A percentile compares a stretch with the other conserved stretches of the same genome.
Conservation (phyloP, 2,888 invertebrate genomes). For the Mimachlamys varia region DNA sequence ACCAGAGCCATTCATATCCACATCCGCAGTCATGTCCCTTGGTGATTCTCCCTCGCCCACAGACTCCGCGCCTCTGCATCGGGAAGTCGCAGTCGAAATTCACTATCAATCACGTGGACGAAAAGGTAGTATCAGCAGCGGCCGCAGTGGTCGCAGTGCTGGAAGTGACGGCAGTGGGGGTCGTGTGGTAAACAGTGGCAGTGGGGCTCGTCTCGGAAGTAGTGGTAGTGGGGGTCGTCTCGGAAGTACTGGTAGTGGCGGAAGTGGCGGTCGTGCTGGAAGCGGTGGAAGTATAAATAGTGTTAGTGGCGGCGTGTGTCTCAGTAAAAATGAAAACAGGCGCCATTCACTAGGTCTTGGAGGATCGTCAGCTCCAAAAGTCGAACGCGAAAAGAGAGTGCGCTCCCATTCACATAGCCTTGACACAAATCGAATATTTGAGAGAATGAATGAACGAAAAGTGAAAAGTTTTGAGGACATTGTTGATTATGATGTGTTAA, state of each 20-base stretch:
- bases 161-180: constrained; percentile 36
- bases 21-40: constrained; percentile 17
- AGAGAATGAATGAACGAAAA: constrained; percentile 53
- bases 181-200: constrained; percentile 52
- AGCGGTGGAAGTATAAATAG: background rate
- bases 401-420: constrained; percentile 63
- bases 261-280: background rate
- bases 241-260: constrained; percentile 31
- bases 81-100: constrained; percentile 62
- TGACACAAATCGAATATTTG: constrained; percentile 49
- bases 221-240: background rate
- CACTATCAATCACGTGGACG: constrained; percentile 44
- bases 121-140: constrained; percentile 30
- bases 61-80: constrained; percentile 49
- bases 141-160: background rate
- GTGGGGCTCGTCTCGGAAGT: constrained; percentile 42
- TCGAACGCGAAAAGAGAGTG: constrained; percentile 28
- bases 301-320: background rate
- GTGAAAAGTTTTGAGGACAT: constrained; percentile 76
- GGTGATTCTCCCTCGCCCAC: constrained; percentile 58
- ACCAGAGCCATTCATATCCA: background rate
- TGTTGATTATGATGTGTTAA: constrained; percentile 70
- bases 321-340: background rate
- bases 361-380: background rate
- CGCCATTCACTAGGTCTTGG: background rate